Conservation (phyloP, 2,888 invertebrate genomes). For the Thecophora atra region DNA sequence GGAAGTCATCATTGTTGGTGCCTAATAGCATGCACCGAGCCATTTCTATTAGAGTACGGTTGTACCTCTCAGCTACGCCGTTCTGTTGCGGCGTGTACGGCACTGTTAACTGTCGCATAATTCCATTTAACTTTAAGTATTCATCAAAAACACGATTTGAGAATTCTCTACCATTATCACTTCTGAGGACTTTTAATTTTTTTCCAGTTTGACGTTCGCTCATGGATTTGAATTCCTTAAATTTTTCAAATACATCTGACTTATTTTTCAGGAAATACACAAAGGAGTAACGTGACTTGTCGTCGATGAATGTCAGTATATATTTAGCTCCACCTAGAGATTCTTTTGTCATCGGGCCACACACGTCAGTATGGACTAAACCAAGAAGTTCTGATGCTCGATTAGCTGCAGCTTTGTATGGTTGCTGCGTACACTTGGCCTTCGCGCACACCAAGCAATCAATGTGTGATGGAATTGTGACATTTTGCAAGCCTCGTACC, state of each 20-base stretch:
- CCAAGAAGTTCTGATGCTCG: slow-evolving; percentile 18
- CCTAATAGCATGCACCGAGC: background rate
- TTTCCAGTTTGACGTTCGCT: slow-evolving; percentile 10
- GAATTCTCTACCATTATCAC: slow-evolving; percentile 11
- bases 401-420: slow-evolving; percentile 26
- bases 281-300: background rate
- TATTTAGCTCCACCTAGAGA: slow-evolving; percentile 25
- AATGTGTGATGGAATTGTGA: slow-evolving; percentile 14
- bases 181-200: slow-evolving; percentile 11
- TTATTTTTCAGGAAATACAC: slow-evolving; percentile 18
- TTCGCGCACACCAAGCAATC: slow-evolving; percentile 28
- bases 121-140: background rate
- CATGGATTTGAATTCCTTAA: slow-evolving; percentile 6
- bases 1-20: background rate
- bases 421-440: slow-evolving; percentile 29
- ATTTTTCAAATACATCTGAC: background rate
- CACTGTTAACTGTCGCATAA: background rate
- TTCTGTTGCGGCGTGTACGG: slow-evolving; percentile 5
- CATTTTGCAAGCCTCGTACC: slow-evolving; percentile 21
- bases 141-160: background rate
- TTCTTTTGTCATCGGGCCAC: slow-evolving; percentile 35
- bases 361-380: slow-evolving; percentile 35
- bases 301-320: slow-evolving; percentile 22
- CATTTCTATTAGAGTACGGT: background rate
- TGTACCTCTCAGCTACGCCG: slow-evolving; percentile 1